These are phyloP conservation scores for Zophobas atratus DNA, from an alignment of 1,140 invertebrate genomes.

Conservation along the genomic window DNA sequence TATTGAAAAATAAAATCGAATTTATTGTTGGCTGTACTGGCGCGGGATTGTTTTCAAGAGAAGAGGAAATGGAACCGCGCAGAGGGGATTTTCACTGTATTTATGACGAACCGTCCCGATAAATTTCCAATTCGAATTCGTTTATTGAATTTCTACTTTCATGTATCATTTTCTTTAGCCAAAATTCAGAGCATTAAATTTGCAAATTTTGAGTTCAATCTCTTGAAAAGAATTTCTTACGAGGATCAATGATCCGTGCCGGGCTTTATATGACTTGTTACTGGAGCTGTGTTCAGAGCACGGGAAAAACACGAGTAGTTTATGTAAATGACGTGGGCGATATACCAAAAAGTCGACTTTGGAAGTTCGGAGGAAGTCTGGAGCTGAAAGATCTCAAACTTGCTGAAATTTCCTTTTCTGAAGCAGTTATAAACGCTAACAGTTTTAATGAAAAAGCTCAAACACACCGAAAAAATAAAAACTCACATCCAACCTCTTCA, in stretches of 20 bases:
- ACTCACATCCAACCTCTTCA: no score
- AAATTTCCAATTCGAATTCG: conserved; percentile 51
- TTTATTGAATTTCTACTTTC: conserved; percentile 48
- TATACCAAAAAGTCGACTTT: neutral
- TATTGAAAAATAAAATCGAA: conserved; percentile 51
- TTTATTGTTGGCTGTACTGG: conserved; percentile 39
- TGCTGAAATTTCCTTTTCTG: no score
- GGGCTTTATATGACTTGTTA: conserved; percentile 9
- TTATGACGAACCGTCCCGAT: conserved; percentile 50
- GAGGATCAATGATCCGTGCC: conserved; percentile 3
- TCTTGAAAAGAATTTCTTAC: conserved; percentile 13
- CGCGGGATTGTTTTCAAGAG: conserved; percentile 44
- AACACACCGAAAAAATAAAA: no score
- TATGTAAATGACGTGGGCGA: neutral
- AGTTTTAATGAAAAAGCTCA: no score
- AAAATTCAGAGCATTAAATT: conserved; percentile 29
- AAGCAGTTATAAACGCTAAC: no score
- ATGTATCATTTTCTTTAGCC: conserved; percentile 35
- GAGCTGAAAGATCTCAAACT: no score
- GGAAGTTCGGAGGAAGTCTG: neutral
- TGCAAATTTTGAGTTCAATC: conserved; percentile 35
- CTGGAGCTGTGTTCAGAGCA: neutral
- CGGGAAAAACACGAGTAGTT: neutral
- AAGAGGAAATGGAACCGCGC: conserved; percentile 41
- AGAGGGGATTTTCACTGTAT: conserved; percentile 33